Evolutionary conservation across 2,888 invertebrate genomes (phyloP).

Genomic region (Drosophila koepferae): DNA sequence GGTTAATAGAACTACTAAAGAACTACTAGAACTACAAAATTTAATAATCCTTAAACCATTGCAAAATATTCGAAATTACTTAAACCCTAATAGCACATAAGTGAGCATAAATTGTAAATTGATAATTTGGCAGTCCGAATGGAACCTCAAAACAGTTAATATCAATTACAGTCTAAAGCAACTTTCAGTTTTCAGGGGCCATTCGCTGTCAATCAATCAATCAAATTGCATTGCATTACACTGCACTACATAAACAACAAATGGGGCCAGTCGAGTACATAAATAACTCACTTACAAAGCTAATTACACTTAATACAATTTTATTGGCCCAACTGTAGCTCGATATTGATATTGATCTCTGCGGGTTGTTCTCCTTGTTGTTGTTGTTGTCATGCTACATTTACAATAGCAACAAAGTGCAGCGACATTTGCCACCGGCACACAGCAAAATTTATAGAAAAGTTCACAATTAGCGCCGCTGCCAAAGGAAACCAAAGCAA

Average conservation of each 20-base stretch:
- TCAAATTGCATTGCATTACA: conserved; percentile 50
- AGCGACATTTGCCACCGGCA: conserved; percentile 47
- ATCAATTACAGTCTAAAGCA: conserved; percentile 35
- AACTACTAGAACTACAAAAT: neutral
- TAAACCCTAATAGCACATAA: neutral
- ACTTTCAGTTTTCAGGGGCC: conserved; percentile 54
- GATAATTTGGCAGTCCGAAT: conserved; percentile 17
- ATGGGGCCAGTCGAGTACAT: conserved; percentile 43
- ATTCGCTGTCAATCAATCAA: conserved; percentile 61
- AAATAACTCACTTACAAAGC: conserved; percentile 74
- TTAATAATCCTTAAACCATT: neutral
- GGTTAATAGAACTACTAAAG: too few species aligned
- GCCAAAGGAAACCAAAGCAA: conserved; percentile 33
- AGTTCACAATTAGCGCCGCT: conserved; percentile 66
- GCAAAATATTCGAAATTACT: neutral
- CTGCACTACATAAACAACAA: conserved; percentile 54
- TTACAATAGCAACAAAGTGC: conserved; percentile 55
- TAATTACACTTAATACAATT: conserved; percentile 75
- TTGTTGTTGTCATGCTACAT: conserved; percentile 54
- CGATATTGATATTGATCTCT: conserved; percentile 60
- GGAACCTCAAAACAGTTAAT: conserved; percentile 25
- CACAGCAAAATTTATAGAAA: conserved; percentile 57
- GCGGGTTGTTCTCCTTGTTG: conserved; percentile 12
- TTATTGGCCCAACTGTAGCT: conserved; percentile 60
- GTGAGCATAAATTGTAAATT: conserved; percentile 23